Percentiles rank a stretch among this genome's conserved stretches.
Evolutionary conservation across 2,797 vertebrate genomes (phyloP).

Genomic region (Enteromius treurensis): DNA sequence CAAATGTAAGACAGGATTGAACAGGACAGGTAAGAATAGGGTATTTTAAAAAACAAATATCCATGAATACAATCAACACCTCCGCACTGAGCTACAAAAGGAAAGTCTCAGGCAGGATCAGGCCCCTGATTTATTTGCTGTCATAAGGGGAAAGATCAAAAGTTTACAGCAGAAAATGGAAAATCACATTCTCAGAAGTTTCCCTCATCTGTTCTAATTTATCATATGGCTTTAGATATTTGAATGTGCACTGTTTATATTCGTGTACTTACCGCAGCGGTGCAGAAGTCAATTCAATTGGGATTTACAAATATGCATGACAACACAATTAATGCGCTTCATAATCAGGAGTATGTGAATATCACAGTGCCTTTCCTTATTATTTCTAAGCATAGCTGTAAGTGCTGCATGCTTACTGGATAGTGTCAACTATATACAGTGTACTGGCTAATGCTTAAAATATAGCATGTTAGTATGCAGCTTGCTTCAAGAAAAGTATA

Average conservation of each 20-base stretch:
- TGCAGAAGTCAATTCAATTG: conserved; percentile 3
- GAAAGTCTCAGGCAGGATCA: background rate
- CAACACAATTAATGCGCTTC: conserved; percentile 30
- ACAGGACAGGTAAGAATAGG: conserved; percentile 27
- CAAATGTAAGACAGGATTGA: conserved; percentile 42
- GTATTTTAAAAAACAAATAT: conserved; percentile 41
- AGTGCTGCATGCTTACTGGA: background rate
- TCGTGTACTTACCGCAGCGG: background rate
- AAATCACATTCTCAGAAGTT: background rate
- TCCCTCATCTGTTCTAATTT: conserved; percentile 1
- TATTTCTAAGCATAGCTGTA: background rate
- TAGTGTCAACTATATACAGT: background rate
- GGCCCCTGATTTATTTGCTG: conserved; percentile 15
- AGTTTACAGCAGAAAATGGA: conserved; percentile 4
- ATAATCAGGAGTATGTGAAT: background rate
- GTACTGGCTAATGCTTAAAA: background rate
- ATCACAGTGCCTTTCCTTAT: background rate
- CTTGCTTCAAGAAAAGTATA: background rate
- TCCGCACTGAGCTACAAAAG: background rate
- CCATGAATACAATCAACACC: conserved; percentile 43
- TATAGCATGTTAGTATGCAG: background rate
- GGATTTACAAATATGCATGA: conserved; percentile 30
- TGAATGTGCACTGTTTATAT: conserved; percentile 19
- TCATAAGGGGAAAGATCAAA: background rate
- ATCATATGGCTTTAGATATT: conserved; percentile 7